Conservation (phyloP, 2,113 vertebrate species). For the Gallinago undulata region DNA sequence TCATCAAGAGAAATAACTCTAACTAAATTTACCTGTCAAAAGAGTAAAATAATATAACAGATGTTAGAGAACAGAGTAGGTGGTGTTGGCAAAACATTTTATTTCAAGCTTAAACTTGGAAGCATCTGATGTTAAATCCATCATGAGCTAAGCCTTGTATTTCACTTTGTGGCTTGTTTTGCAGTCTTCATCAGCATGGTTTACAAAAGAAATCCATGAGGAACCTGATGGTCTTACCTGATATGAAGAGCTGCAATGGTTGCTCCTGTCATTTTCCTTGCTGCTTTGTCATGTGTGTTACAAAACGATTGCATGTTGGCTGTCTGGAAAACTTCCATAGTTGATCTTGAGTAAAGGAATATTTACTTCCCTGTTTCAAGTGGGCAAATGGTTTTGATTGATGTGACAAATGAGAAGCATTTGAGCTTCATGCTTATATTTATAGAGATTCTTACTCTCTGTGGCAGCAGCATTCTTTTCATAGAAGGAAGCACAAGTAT, state of each 20-base stretch:
- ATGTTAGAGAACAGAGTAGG: neutral
- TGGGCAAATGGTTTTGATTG: neutral
- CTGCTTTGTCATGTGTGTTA: neutral
- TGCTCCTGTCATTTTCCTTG: neutral
- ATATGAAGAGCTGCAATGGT: accelerated
- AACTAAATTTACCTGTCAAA: neutral
- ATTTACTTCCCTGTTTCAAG: neutral
- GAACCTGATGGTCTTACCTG: neutral
- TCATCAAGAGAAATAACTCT: neutral
- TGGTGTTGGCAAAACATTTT: neutral
- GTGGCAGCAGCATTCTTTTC: neutral
- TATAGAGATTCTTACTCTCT: neutral
- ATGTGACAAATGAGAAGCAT: neutral
- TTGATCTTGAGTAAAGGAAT: neutral
- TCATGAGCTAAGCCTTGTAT: neutral
- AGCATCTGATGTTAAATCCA: neutral
- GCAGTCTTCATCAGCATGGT: neutral
- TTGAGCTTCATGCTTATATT: neutral
- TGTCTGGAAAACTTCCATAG: neutral
- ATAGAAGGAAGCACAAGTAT: neutral
- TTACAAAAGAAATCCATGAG: neutral
- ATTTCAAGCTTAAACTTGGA: neutral
- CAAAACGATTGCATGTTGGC: neutral
- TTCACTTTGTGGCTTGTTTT: neutral
- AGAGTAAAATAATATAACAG: neutral